Conservation (phyloP, 2,797 vertebrate species). For the Emys orbicularis region DNA sequence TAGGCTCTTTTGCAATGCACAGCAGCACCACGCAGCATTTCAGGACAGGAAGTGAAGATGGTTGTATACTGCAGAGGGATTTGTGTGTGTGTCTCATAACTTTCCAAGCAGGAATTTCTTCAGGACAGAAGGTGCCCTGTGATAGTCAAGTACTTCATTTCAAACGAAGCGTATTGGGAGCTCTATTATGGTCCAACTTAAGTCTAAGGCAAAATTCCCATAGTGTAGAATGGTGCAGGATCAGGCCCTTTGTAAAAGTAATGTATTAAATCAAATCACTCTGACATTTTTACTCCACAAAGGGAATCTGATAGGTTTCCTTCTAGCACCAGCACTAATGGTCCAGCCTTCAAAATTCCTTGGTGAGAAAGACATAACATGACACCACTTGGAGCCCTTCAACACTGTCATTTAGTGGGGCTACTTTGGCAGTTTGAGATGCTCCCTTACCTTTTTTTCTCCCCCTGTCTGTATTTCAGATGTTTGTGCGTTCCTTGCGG, state of each 20-base stretch:
- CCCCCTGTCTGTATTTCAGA: neutral
- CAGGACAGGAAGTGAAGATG: conserved; percentile 39
- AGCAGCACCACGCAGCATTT: conserved; percentile 41
- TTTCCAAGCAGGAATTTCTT: neutral
- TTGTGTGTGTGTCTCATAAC: neutral
- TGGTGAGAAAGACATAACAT: neutral
- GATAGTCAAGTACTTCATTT: neutral
- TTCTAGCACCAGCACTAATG: neutral
- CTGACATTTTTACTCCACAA: conserved; percentile 1
- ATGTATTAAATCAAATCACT: neutral
- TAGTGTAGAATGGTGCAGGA: neutral
- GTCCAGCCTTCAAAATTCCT: neutral
- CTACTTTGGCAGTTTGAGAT: neutral
- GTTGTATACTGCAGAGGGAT: conserved; percentile 7
- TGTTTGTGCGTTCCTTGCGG: neutral
- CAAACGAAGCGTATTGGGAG: neutral
- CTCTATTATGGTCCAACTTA: neutral
- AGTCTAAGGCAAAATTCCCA: neutral
- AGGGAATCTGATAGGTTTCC: neutral
- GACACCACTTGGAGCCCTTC: neutral
- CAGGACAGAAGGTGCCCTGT: conserved; percentile 11
- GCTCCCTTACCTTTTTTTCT: neutral
- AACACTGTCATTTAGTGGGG: neutral
- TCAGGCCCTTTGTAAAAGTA: neutral
- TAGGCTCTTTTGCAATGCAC: neutral